Base-by-base conservation (phyloP, 2,113 vertebrate genomes). In the Xiphias gladius region DNA sequence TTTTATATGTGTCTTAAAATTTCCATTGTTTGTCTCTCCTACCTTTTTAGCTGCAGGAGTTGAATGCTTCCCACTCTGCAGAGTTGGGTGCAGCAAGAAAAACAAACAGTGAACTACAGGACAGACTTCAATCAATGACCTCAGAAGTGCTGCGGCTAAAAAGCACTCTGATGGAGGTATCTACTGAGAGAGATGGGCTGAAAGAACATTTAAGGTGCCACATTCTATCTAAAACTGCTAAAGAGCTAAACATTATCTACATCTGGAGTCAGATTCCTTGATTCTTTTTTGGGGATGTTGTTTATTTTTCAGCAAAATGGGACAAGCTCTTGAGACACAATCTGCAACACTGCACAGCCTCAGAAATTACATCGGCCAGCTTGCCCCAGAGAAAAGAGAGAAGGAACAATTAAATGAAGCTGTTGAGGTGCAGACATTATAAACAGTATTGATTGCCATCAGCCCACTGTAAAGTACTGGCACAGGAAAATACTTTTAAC, bases 311-410 rank as follows among this genome's bases (percentile, higher is more conserved):
- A 95, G 93, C 79, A 88, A 94, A 91, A 91, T 92, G 88, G 79
- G 86, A 88, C 82, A 88, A 68, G 91, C 87, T 55, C 91, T 94
- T 82, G 92, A 93, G 72, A 92, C 87, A n/a, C 95, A 95, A 89
- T 91, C 92, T 1, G 83, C 91, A 76, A 93, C 92, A 26, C 75
- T 96, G 78, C 93, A 94, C 76, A 95, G 93, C 70, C 93, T 96
- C 58, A 92, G 95, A 80, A 93, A 86, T 85, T 96, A 96, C 93
- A 95, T 96, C 2, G 95, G 95, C 72, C 83, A 92, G 69, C 86
- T 94, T 35, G 55, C 89, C 75, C 90, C 93, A 20, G 91, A 94
- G 88, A 91, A 87, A 78, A 89, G 89, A 73, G 92, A 95, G 73
- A 91, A 86, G 79, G 89, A 94, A 67, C 90, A 76, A 84, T 87